Evolutionary conservation across 2,113 vertebrate genomes (phyloP).

Genomic region (Patagioenas fasciata): DNA sequence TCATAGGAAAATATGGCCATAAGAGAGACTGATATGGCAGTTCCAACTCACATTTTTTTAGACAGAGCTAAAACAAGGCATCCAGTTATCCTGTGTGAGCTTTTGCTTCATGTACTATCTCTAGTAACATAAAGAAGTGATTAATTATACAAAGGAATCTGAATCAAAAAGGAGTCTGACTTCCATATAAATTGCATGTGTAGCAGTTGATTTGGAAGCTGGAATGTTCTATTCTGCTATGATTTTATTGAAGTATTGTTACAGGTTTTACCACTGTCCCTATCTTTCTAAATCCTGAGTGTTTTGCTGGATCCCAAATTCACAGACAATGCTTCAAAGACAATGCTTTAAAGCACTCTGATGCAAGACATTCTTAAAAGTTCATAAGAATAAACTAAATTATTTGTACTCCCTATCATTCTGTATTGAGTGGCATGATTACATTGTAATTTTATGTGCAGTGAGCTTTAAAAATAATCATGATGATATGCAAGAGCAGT

Average conservation of each 20-base stretch:
- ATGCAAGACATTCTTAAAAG: background rate
- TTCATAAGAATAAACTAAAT: background rate
- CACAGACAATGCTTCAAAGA: background rate
- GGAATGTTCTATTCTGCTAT: background rate
- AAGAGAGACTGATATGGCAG: background rate
- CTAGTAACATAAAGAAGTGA: background rate
- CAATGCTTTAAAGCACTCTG: background rate
- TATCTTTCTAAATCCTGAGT: background rate
- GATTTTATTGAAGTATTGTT: background rate
- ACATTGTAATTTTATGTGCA: background rate
- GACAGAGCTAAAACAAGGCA: background rate
- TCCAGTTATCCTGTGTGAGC: background rate
- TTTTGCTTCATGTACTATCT: background rate
- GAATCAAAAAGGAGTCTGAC: background rate
- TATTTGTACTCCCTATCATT: background rate
- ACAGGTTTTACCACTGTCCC: background rate
- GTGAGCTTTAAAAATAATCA: background rate
- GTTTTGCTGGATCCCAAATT: background rate
- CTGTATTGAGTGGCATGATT: background rate
- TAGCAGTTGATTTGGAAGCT: background rate
- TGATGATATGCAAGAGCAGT: background rate
- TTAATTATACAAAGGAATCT: background rate
- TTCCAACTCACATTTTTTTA: background rate
- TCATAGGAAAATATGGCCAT: background rate
- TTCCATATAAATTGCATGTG: background rate